Base-by-base conservation (phyloP, 64 coral and sea anemone species). In the Stichodactyla helianthus region DNA sequence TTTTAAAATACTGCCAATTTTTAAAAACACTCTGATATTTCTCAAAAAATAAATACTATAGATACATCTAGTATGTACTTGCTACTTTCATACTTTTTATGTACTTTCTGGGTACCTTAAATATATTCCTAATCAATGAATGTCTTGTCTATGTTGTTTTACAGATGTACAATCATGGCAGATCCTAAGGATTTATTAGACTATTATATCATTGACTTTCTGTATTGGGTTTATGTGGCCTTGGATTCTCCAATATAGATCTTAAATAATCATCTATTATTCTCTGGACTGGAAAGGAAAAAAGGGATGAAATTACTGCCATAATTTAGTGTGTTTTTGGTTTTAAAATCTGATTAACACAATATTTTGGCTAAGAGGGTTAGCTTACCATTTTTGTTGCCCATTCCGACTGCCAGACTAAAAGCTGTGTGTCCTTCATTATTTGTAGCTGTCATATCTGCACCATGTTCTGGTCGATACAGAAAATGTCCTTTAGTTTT, bases 361-460 rank as follows among this genome's bases (percentile, higher is more conserved):
- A 85, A 64, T 15, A 16, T 60, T 85, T 58, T 5, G 8, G 15
- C 8, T 58, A 15, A 3, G 1, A 15, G 8, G 14, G 0, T 76
- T 16, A 50, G 79, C 89, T 71, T 55, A 98, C 96, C 96, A 86
- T 92, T 88, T 79, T 98, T 94, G 85, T 98, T 98, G 65, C 96
- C 96, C 14, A 98, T 86, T n/a, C 87, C 90, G 13, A 89, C 87
- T 11, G 96, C 96, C 4, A 98, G 88, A 86, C 92, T 92, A 17
- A 94, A 79, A 54, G 93, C 93, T 55, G 85, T 95, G 51, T 94
- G 89, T 14, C 93, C 96, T 55, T 98, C 93, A 61, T 98, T 94
- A 84, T 98, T 98, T 20, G 89, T 87, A 53, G 93, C 88, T 54
- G 96, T 98, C 54, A 98, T 50, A 81, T 98, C 96, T 79, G 96